Conservation (phyloP, 2,888 invertebrate genomes). For the Bombyx huttoni region DNA sequence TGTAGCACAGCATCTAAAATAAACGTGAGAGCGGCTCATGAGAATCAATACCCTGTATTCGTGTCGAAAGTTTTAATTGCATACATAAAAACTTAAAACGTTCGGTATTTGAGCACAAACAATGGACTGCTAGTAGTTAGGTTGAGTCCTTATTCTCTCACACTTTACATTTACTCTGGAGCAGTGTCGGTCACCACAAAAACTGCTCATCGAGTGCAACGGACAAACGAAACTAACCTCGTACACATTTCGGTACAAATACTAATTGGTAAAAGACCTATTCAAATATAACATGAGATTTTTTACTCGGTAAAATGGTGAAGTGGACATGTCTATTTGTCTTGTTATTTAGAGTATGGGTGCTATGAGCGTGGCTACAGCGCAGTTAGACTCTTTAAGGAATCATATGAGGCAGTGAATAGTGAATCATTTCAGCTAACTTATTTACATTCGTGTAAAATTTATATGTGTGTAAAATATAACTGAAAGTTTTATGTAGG, state of each 20-base stretch:
- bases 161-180: conserved; percentile 29
- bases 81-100: conserved; percentile 27
- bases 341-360: conserved; percentile 67
- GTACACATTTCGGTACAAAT: conserved; percentile 61
- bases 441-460: too few relatives aligned
- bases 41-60: conserved; percentile 1
- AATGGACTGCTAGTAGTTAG: conserved; percentile 37
- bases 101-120: conserved; percentile 41
- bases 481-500: too few relatives aligned
- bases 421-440: background rate
- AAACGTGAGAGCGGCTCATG: background rate
- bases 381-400: conserved; percentile 37
- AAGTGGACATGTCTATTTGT: conserved; percentile 67
- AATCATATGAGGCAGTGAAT: background rate
- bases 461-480: too few relatives aligned
- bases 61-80: conserved; percentile 19
- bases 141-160: conserved; percentile 39
- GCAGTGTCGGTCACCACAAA: conserved; percentile 23
- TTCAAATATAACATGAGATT: conserved; percentile 66
- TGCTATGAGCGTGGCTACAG: conserved; percentile 51
- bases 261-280: conserved; percentile 71
- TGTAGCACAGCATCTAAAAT: background rate
- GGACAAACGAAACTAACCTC: conserved; percentile 44
- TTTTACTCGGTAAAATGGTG: conserved; percentile 67
- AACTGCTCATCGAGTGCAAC: conserved; percentile 32